A percentile compares a stretch with the other conserved stretches of the same genome.
Conservation (phyloP, 2,888 invertebrate genomes). For the Serripes groenlandicus region DNA sequence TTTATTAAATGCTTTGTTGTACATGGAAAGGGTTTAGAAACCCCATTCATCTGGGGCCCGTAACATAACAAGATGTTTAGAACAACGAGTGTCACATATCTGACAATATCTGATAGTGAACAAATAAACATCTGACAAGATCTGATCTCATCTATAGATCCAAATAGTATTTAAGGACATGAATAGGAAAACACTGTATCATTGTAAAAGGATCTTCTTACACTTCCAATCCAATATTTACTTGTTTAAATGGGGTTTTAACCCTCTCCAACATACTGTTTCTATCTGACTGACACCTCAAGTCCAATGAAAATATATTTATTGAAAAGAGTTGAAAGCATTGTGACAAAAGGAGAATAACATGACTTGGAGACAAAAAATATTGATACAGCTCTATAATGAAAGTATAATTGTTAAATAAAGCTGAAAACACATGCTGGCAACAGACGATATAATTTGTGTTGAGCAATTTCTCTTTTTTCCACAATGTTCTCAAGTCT, state of each 20-base stretch:
- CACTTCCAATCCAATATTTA: not conserved
- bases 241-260: not conserved
- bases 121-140: not conserved
- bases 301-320: not conserved
- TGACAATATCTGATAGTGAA: not conserved
- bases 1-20: too few relatives aligned
- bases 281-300: not conserved
- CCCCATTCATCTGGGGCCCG: not conserved
- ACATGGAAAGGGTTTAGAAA: not conserved
- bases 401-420: too few relatives aligned
- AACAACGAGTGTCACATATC: slow-evolving; percentile 2
- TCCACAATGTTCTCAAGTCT: not conserved
- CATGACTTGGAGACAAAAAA: too few relatives aligned
- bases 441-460: too few relatives aligned
- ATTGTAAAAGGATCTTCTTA: not conserved
- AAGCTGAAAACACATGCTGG: too few relatives aligned
- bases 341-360: not conserved
- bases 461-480: not conserved
- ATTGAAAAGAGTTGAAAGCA: not conserved
- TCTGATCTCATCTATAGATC: too few relatives aligned
- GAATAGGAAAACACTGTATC: not conserved
- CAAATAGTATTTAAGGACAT: too few relatives aligned
- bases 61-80: not conserved
- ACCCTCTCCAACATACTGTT: not conserved
- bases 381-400: too few relatives aligned